Evolutionary conservation across 2,797 vertebrate genomes (phyloP).

Genomic region (Oreonectes daqikongensis): DNA sequence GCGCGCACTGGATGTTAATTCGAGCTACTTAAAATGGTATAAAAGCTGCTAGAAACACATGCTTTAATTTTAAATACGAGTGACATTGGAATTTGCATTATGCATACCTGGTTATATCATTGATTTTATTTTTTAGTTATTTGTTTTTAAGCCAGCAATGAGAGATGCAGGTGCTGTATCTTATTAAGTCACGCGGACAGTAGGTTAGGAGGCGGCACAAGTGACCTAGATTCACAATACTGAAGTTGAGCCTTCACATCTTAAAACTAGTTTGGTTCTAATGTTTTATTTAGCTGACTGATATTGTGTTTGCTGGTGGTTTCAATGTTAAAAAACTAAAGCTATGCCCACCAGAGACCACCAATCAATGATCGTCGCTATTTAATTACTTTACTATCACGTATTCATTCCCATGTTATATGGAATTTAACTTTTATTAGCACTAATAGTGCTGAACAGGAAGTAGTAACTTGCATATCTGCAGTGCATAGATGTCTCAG

Average conservation of each 20-base stretch:
- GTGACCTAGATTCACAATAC: slow-evolving; percentile 59
- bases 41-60: neutral
- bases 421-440: too few species aligned
- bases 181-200: slow-evolving; percentile 59
- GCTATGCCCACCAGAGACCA: neutral
- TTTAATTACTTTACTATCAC: neutral
- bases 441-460: neutral
- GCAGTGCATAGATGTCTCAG: neutral
- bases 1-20: neutral
- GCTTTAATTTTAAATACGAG: too few species aligned
- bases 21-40: neutral
- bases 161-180: neutral
- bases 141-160: neutral
- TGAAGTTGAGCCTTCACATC: neutral
- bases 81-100: neutral
- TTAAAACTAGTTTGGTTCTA: neutral
- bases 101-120: neutral
- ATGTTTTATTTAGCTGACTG: neutral
- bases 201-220: slow-evolving; percentile 58
- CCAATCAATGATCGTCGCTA: neutral
- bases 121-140: neutral
- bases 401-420: neutral
- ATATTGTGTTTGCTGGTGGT: neutral
- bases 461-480: neutral
- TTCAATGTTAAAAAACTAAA: neutral